phyloP scores from a whole-genome alignment of 1,140 invertebrate species.

The Pseudoatta argentina region DNA sequence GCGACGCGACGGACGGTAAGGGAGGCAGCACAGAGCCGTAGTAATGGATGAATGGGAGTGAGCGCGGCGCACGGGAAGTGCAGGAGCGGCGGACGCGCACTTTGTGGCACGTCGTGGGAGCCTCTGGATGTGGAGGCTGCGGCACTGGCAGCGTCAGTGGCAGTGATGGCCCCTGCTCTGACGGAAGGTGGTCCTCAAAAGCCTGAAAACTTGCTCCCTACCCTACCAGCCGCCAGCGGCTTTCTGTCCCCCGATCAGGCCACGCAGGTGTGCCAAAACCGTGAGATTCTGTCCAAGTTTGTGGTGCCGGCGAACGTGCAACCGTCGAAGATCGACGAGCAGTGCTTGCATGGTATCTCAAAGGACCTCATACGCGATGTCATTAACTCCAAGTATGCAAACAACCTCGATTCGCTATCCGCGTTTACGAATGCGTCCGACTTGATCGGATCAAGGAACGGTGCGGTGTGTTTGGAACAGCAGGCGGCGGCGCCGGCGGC shows the following conservation, averaged over 20 bases:
- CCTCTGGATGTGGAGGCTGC: constrained; percentile 86
- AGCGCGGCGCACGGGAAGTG: constrained; percentile 86
- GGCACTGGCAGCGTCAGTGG: constrained; percentile 88
- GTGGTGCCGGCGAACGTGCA: constrained; percentile 85
- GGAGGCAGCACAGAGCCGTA: constrained; percentile 67
- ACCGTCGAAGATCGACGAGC: constrained; percentile 84
- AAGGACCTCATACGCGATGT: constrained; percentile 85
- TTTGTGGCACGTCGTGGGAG: constrained; percentile 78
- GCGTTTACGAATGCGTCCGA: constrained; percentile 78
- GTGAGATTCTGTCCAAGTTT: constrained; percentile 84
- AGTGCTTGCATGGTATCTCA: constrained; percentile 83
- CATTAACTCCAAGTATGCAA: constrained; percentile 84
- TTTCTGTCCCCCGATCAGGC: constrained; percentile 85
- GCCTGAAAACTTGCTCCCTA: constrained; percentile 85
- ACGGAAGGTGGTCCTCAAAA: constrained; percentile 90
- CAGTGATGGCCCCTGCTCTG: constrained; percentile 92
- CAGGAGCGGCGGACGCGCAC: constrained; percentile 78
- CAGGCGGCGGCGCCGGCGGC: constrained; percentile 15
- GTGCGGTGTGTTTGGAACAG: constrained; percentile 43
- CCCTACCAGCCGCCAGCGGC: constrained; percentile 82
- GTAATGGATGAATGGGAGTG: constrained; percentile 89
- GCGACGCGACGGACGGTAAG: constrained; percentile 43
- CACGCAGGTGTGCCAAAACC: constrained; percentile 82
- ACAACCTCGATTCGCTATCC: constrained; percentile 83
- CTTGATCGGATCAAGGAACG: constrained; percentile 77